Percentiles rank a stretch among this genome's conserved stretches.
These are phyloP conservation scores for Temnopleurus reevesii DNA, from an alignment of 53 echinoderm and acorn worm species.

Conservation along the genomic window DNA sequence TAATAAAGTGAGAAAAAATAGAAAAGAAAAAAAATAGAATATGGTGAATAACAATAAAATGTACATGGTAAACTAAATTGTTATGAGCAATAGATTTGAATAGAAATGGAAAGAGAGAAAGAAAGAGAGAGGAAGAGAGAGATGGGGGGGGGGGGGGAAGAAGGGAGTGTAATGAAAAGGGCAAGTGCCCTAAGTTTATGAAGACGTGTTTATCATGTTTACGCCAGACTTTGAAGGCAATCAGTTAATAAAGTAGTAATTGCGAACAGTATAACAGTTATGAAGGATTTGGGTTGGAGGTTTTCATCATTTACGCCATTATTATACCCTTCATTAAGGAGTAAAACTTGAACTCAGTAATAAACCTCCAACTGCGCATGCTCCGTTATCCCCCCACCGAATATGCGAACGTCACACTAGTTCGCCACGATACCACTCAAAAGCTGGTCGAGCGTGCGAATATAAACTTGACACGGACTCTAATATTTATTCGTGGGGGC, in stretches of 20 bases:
- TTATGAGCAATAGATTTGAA: too few species aligned
- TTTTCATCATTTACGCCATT: not conserved
- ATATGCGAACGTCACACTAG: not conserved
- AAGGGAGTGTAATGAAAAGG: not conserved
- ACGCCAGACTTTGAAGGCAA: not conserved
- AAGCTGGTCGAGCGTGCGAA: slow-evolving; percentile 19
- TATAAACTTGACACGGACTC: slow-evolving; percentile 19
- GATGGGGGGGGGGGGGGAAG: too few species aligned
- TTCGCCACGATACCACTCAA: not conserved
- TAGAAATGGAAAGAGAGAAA: not conserved
- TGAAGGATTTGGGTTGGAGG: not conserved
- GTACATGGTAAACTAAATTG: not conserved
- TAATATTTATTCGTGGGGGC: slow-evolving; percentile 23
- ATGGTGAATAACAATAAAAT: not conserved
- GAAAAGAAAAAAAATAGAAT: not conserved
- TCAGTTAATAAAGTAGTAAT: not conserved
- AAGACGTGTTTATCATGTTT: too few species aligned
- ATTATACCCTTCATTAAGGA: not conserved
- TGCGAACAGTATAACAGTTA: not conserved
- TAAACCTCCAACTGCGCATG: not conserved
- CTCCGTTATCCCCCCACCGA: not conserved
- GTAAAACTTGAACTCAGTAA: not conserved
- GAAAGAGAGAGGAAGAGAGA: too few species aligned
- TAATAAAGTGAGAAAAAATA: not conserved
- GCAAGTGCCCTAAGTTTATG: too few species aligned